Percentiles rank a stretch among this genome's conserved stretches.
These are phyloP conservation scores for Talpa occidentalis DNA, from an alignment of 2,113 vertebrate species.

Conservation along the genomic window DNA sequence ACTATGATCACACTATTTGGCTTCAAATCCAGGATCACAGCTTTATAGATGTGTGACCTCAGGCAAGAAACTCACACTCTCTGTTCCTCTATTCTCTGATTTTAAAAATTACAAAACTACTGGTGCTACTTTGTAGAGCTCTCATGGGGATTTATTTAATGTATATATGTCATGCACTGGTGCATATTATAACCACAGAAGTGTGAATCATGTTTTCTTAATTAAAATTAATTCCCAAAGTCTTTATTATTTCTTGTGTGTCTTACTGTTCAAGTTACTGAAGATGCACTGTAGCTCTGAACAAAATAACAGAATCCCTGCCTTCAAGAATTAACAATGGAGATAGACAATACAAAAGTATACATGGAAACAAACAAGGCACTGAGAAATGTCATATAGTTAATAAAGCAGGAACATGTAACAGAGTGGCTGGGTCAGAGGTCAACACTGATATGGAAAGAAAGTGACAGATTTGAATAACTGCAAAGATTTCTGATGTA, in stretches of 20 bases:
- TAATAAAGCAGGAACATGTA: not conserved
- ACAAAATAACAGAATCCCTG: not conserved
- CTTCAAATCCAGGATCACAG: not conserved
- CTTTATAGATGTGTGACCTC: not conserved
- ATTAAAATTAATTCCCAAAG: not conserved
- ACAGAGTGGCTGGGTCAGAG: not conserved
- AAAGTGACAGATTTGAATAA: not conserved
- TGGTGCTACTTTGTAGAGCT: not conserved
- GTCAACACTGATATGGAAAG: not conserved
- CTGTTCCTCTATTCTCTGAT: not conserved
- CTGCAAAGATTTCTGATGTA: not conserved
- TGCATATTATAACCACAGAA: not conserved
- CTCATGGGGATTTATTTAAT: not conserved
- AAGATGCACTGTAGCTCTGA: not conserved
- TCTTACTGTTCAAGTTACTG: not conserved
- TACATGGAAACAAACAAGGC: not conserved
- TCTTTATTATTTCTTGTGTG: not conserved
- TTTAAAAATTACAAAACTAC: not conserved
- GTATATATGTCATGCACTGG: not conserved
- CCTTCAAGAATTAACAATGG: not conserved
- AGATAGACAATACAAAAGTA: not conserved
- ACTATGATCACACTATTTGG: not conserved
- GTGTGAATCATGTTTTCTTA: not conserved
- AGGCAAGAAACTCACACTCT: not conserved
- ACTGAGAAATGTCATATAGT: not conserved